Conservation (phyloP, 2,888 invertebrate species). For the Endomychus coccineus region DNA sequence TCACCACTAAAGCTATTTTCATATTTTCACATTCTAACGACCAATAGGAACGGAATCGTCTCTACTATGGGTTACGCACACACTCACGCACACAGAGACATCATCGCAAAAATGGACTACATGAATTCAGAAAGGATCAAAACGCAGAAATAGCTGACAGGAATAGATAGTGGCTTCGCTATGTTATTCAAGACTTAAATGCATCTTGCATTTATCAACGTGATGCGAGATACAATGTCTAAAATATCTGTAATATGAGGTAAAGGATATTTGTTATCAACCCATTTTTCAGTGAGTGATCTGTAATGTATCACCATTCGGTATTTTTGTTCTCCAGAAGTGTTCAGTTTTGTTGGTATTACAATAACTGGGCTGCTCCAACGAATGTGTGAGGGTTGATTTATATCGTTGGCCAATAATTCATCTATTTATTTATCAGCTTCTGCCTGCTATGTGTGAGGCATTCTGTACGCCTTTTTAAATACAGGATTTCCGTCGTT, state of each 20-base stretch:
- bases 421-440: constrained; percentile 2
- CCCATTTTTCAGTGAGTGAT: not conserved
- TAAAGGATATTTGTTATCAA: constrained; percentile 5
- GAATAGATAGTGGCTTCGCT: too few species aligned
- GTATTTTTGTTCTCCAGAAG: not conserved
- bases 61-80: too few species aligned
- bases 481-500: not conserved
- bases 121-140: too few species aligned
- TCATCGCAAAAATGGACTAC: too few species aligned
- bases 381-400: not conserved
- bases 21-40: too few species aligned
- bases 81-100: too few species aligned
- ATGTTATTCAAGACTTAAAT: too few species aligned
- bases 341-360: not conserved
- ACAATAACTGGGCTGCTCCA: constrained; percentile 1
- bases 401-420: not conserved
- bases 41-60: too few species aligned
- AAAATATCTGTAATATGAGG: constrained; percentile 2
- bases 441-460: not conserved
- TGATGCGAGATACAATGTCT: too few species aligned
- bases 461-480: constrained; percentile 2
- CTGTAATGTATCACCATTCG: constrained; percentile 5
- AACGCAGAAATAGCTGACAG: too few species aligned
- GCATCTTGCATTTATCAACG: too few species aligned
- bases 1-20: too few species aligned